Percentiles rank a stretch among this genome's conserved stretches.
These are phyloP conservation scores for Ceratotherium simum DNA, from an alignment of 2,113 vertebrate genomes.

Conservation along the genomic window DNA sequence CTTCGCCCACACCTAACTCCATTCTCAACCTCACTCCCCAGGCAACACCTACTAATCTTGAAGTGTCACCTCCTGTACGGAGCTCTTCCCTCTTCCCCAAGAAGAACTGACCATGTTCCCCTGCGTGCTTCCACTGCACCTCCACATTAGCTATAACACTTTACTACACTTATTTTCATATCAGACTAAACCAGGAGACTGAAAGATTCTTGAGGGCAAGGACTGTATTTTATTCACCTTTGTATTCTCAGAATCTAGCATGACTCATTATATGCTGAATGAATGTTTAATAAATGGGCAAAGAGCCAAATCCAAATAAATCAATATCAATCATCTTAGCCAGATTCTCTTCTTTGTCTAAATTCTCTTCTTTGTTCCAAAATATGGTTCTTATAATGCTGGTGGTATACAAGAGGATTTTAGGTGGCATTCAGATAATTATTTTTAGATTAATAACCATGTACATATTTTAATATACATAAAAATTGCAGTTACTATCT, in stretches of 20 bases:
- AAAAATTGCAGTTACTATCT: neutral
- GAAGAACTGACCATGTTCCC: neutral
- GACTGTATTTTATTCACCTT: neutral
- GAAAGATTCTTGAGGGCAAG: neutral
- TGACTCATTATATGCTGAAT: neutral
- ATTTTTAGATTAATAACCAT: neutral
- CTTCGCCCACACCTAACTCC: neutral
- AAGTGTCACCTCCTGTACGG: neutral
- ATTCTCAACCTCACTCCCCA: neutral
- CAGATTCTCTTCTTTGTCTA: neutral
- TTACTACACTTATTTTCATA: neutral
- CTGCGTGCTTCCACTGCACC: neutral
- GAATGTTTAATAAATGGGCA: neutral
- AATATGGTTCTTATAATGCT: neutral
- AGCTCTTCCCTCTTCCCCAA: neutral
- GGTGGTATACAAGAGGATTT: neutral
- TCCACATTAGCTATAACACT: neutral
- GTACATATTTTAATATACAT: neutral
- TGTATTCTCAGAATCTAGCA: neutral
- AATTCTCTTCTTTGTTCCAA: neutral
- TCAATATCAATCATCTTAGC: neutral
- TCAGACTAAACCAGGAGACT: neutral
- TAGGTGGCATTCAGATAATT: neutral
- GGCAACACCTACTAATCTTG: neutral
- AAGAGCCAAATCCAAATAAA: slow-evolving; percentile 35